Evolutionary conservation across 2,797 vertebrate species (phyloP), one percentile per base, ranked within the genome.

Genomic region (Chiroxiphia lanceolata): DNA sequence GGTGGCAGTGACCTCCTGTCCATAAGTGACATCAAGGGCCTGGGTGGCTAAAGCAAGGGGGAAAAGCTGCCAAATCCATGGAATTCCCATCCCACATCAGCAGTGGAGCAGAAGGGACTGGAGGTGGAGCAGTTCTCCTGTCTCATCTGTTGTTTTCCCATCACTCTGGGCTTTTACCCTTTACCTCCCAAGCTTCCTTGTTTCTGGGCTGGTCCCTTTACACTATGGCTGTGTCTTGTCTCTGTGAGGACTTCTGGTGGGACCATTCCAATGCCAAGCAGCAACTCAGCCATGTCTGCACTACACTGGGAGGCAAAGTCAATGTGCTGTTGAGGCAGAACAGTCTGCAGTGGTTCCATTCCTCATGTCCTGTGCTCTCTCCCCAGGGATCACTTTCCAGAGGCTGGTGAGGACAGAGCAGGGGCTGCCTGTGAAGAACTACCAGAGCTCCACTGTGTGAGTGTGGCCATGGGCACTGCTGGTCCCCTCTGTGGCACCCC

Each of bases 321-420:
- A 3, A 17, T 0, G 2, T 29, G 33, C 29, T 57, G 33, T 38
- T 27, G 63, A 21, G 33, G 50, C 77, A 71, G 45, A n/a, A 54
- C 1, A 1, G 33, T 51, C 78, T 70, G 48, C 10, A 1, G 29
- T 61, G 27, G 3, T 29, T 42, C 70, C 4, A 4, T 42, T 19
- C 48, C 75, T 95, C 59, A 74, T 7, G 15, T 61, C 19, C 60
- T 77, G 50, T 63, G 21, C 47, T 87, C 26, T 67, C 69, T 86
- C 65, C 51, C 5, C 95, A 99, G 99, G 99, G 34, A 99, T 99
- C 97, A 98, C 99, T 15, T 99, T 98, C 97, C 99, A 99, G 97
- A 98, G 99, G 78, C 96, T 99, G 92, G 99, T 99, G 95, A 98
- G 98, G 95, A 98, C 99, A 3, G 99, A 99, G 93, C 99, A 99